Evolutionary conservation across 2,797 vertebrate genomes (phyloP).

Genomic region (Macropodus opercularis): DNA sequence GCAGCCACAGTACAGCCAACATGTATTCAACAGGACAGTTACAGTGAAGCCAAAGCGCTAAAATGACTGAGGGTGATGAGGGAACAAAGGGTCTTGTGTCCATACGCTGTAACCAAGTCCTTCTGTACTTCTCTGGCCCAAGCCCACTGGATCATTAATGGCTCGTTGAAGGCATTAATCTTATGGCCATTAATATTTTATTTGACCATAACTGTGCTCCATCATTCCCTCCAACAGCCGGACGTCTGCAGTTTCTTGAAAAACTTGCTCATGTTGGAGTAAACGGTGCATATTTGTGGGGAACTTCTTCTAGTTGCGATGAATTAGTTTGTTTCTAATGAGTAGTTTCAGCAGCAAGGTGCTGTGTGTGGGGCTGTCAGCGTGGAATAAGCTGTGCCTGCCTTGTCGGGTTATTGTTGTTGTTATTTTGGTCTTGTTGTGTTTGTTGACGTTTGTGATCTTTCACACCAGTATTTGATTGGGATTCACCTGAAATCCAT

Average conservation of each 20-base stretch:
- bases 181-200: neutral
- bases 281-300: neutral
- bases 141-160: neutral
- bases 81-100: too few relatives aligned
- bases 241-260: neutral
- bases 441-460: neutral
- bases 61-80: too few relatives aligned
- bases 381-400: neutral
- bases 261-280: neutral
- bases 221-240: neutral
- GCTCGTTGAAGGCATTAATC: neutral
- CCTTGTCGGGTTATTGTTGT: too few relatives aligned
- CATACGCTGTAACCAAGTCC: neutral
- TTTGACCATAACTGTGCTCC: neutral
- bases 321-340: neutral
- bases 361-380: neutral
- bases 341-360: neutral
- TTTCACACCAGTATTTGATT: neutral
- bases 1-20: neutral
- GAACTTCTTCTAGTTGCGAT: neutral
- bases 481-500: conserved; percentile 7
- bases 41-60: neutral
- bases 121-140: too few relatives aligned
- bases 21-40: neutral
- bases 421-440: too few relatives aligned